Evolutionary conservation across 2,888 invertebrate genomes (phyloP), one percentile per base, ranked within the genome.

Genomic region (Sericinus montela): DNA sequence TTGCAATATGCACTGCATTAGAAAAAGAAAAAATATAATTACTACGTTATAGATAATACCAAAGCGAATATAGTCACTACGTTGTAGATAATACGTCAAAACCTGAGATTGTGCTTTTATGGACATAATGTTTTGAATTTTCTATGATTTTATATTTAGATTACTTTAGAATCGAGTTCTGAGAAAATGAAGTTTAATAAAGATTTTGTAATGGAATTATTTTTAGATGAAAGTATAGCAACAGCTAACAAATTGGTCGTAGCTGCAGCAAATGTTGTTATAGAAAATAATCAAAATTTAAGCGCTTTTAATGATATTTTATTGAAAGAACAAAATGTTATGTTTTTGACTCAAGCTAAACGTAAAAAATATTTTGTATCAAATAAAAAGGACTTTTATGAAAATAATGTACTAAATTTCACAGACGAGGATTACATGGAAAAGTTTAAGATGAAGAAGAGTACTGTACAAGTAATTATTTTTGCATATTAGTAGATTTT

Each of bases 171-270:
- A 19, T 19, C 5, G 5, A 3, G 5, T 5, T 5, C 3, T 3
- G 19, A 6, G 11, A 32, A 30, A 47, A 80, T 80, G 73, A 63
- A 78, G 59, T 75, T 76, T 55, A 69, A 79, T 52, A 80, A 72
- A 56, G 75, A 87, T 56, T 83, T 87, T 64, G 45, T 84, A 4
- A 76, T 77, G 62, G 72, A 76, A 15, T 59, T 86, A 54, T 87
- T 88, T 60, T 59, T 87, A 49, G 87, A 88, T 32, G 85, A 82
- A 45, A 72, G 72, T 63, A 67, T 74, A 42, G 66, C 75, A 32
- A 72, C 75, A 28, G 61, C 80, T 13, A 86, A 84, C 55, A 76
- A 76, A 60, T 48, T 81, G 36, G 67, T 77, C 1, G 72, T 84
- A 14, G 78, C 84, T n/a, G 65, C 75, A 16, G 75, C 85, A 4